Base-by-base conservation (phyloP, 2,113 vertebrate species). In the Trematomus loennbergii region DNA sequence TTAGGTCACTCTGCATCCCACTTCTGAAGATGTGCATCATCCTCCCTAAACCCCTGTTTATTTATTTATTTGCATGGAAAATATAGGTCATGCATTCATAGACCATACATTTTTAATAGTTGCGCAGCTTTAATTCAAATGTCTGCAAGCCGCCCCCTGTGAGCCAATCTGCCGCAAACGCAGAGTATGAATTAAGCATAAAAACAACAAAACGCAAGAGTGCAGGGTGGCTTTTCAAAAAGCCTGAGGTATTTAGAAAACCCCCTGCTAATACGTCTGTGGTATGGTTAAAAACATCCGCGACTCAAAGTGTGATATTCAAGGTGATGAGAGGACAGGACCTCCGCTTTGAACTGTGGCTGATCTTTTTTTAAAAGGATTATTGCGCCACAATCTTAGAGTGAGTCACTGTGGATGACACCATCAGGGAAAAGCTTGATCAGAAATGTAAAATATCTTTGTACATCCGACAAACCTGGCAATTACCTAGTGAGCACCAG, bases 21-120 rank as follows among this genome's bases (percentile, higher is more conserved):
- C 82, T 93, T 93, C 82, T 86, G 81, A 86, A 89, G 88, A 90
- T 91, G 91, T 93, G 91, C 87, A 83, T 85, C 88, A 85, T 78
- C 75, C 60, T 69, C 67, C 74, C 62, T 49, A 81, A 91, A 91
- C 65, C 82, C 53, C 69, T 63, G 74, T 82, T 94, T 92, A 92
- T 94, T 95, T 94, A 94, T 95, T 95, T 94, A 93, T 95, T 91
- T 94, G 85, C 81, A 85, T 63, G 49, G 74, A 80, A 91, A 94
- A 95, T 95, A 94, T 94, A 92, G 94, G 94, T 94, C 94, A 95
- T 63, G 87, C 90, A 86, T 93, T 92, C 91, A 93, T 85, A 87
- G 80, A 83, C 72, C 86, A 94, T 95, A 87, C 82, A 95, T 94
- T 90, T 95, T 94, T 94, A 90, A 95, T 94, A 89, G 89, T 76